Conservation (phyloP, 2,888 invertebrate species). For the Drepanosiphum platanoidis region DNA sequence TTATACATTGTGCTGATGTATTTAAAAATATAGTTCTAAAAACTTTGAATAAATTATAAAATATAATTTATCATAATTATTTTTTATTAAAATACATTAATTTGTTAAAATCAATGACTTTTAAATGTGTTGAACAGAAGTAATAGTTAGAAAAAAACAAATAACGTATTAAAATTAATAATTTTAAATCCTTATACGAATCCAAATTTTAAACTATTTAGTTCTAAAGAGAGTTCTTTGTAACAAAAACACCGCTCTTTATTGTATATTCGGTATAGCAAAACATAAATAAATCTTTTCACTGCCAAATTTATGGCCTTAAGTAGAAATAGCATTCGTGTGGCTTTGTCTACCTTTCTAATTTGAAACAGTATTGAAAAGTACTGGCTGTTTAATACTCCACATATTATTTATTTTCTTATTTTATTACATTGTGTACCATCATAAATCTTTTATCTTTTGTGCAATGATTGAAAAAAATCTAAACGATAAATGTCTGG, state of each 20-base stretch:
- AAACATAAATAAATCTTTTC: slow-evolving; percentile 59
- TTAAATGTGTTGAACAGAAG: not conserved
- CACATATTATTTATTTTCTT: slow-evolving; percentile 44
- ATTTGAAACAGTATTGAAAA: slow-evolving; percentile 60
- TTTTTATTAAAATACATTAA: not conserved
- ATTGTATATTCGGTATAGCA: slow-evolving; percentile 9
- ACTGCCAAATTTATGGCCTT: slow-evolving; percentile 57
- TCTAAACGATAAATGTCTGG: slow-evolving; percentile 14
- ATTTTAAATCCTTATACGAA: not conserved
- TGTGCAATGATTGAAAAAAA: slow-evolving; percentile 23
- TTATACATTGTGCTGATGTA: not conserved
- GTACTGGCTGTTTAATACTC: slow-evolving; percentile 38
- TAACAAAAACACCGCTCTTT: slow-evolving; percentile 37
- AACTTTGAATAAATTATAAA: not conserved
- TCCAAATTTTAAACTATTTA: slow-evolving; percentile 35
- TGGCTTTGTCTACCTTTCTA: slow-evolving; percentile 58
- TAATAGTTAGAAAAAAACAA: slow-evolving; percentile 33
- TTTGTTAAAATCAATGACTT: not conserved
- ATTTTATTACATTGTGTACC: slow-evolving; percentile 34
- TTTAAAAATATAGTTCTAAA: not conserved
- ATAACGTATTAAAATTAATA: not conserved
- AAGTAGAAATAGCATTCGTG: slow-evolving; percentile 38
- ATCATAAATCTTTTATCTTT: slow-evolving; percentile 53
- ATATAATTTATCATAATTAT: not conserved
- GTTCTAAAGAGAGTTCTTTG: slow-evolving; percentile 5